These are phyloP conservation scores for Stenodema calcarata DNA, from an alignment of 2,888 invertebrate genomes.

Conservation along the genomic window DNA sequence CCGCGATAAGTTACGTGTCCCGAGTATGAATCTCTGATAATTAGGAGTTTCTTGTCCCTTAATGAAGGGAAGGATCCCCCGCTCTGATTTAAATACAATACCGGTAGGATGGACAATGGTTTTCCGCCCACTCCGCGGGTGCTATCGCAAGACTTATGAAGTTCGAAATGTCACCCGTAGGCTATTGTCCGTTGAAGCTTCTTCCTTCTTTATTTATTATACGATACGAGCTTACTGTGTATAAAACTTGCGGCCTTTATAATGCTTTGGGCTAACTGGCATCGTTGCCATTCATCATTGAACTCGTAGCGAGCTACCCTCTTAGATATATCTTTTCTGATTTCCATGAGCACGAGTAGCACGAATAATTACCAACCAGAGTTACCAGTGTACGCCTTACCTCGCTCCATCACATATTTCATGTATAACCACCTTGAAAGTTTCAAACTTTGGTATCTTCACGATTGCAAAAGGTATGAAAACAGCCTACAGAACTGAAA, in stretches of 20 bases:
- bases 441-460: too few species aligned
- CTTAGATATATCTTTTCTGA: background rate
- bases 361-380: background rate
- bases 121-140: slow-evolving; percentile 20
- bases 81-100: slow-evolving; percentile 52
- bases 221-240: slow-evolving; percentile 8
- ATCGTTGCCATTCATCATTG: background rate
- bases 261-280: background rate
- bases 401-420: too few species aligned
- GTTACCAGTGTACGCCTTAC: too few species aligned
- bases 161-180: slow-evolving; percentile 46
- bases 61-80: slow-evolving; percentile 38
- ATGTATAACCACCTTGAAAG: too few species aligned
- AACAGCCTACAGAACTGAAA: too few species aligned
- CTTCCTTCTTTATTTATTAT: slow-evolving; percentile 38
- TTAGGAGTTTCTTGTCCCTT: slow-evolving; percentile 47
- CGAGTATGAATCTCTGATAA: slow-evolving; percentile 45
- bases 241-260: slow-evolving; percentile 3
- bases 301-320: background rate
- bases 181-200: slow-evolving; percentile 36
- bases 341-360: background rate
- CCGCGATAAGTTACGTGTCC: slow-evolving; percentile 49
- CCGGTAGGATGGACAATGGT: slow-evolving; percentile 44
- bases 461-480: too few species aligned
- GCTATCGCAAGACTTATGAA: slow-evolving; percentile 38